These are phyloP conservation scores for Drosophila stalkeri DNA, from an alignment of 2,888 invertebrate species.

Conservation along the genomic window DNA sequence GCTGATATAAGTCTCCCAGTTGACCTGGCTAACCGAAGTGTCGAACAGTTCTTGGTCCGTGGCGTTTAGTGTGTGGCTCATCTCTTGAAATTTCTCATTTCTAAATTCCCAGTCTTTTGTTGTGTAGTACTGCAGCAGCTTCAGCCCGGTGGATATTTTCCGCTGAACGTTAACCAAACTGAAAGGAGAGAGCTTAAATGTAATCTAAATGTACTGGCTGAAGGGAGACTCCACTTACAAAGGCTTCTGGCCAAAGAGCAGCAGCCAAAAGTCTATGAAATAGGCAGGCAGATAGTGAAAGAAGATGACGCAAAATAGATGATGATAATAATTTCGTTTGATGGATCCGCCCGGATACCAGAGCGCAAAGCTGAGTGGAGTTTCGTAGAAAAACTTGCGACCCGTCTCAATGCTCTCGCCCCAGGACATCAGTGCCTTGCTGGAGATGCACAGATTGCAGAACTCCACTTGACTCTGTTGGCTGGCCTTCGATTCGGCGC, in stretches of 20 bases:
- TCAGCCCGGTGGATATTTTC: constrained; percentile 87
- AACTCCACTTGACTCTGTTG: constrained; percentile 76
- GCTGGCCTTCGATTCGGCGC: constrained; percentile 51
- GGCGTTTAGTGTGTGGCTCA: constrained; percentile 86
- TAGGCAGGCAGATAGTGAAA: constrained; percentile 92
- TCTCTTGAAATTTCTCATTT: constrained; percentile 87
- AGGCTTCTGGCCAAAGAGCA: constrained; percentile 89
- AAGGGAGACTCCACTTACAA: constrained; percentile 88
- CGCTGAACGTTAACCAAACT: constrained; percentile 88
- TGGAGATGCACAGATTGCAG: constrained; percentile 91
- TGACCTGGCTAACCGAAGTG: constrained; percentile 86
- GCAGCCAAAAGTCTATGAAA: constrained; percentile 89
- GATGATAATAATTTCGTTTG: constrained; percentile 89
- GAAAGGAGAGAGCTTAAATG: constrained; percentile 15
- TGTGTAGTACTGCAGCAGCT: constrained; percentile 91
- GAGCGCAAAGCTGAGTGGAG: constrained; percentile 91
- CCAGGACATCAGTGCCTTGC: constrained; percentile 93
- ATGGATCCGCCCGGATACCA: constrained; percentile 93
- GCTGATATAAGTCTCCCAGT: constrained; percentile 89
- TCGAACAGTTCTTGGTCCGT: constrained; percentile 88
- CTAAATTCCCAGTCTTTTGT: constrained; percentile 92
- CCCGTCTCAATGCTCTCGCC: constrained; percentile 91
- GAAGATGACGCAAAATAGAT: constrained; percentile 89
- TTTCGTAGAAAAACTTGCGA: constrained; percentile 87
- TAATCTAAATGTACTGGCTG: neutral